Evolutionary conservation across 1,140 invertebrate species (phyloP), one percentile per base, ranked within the genome.

Genomic region (Caerostris darwini): DNA sequence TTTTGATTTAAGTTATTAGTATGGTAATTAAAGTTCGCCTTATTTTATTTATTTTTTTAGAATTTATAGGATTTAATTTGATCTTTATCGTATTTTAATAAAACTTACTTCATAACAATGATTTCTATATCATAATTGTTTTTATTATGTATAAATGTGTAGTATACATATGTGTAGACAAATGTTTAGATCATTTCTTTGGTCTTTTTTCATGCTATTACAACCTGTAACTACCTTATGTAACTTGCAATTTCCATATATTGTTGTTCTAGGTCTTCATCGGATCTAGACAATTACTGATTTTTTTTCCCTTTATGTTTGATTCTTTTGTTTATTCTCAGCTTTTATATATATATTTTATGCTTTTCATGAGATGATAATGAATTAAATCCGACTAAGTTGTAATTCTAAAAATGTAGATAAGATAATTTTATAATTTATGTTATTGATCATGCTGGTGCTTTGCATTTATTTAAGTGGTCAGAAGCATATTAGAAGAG

Each of bases 201-300:
- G 12, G 71, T 64, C 67, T 54, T 93, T 92, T 87, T 93, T 53
- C 17, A 34, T 59, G 67, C 92, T 93, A 93, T 87, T 93, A 93
- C 92, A 93, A 93, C 92, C 92, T 67, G 19, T 64, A 93, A 59
- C 92, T 93, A 93, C 92, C 92, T 93, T 92, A 14, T 67, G 56
- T 34, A 34, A 61, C n/a, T 64, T 69, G 8, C 10, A 50, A 56
- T 69, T 34, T 50, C 88, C 19, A 77, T 71, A 34, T 34, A 34
- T 77, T 71, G 50, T 54, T 90, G 50, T 10, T 90, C 12, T 14
- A 14, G 19, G 7, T 50, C 19, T 77, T 17, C 7, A 6, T 34
- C 19, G 8, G 14, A 19, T 19, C 7, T 67, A 12, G 12, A 56
- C 17, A 53, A 69, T 69, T 69, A 19, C 8, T 5, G n/a, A 58